Evolutionary conservation across 1,140 invertebrate species (phyloP), one percentile per base, ranked within the genome.

Genomic region (Intoshia linei): DNA sequence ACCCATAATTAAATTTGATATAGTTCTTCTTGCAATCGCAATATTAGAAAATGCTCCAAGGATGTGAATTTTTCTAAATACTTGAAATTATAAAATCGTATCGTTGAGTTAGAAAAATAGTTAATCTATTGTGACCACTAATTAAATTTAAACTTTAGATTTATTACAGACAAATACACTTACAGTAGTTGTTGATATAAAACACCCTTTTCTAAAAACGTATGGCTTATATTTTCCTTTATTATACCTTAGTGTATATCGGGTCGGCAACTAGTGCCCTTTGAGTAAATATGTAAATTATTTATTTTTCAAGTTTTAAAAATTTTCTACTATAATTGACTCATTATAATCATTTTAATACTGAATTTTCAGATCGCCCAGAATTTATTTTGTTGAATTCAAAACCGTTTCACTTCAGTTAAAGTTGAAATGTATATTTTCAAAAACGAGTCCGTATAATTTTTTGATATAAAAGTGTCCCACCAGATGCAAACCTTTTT

Each of bases 11-110:
- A 99, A 63, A 59, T 83, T 87, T 62, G 79, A 93, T 45, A 99
- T 70, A n/a, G 83, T 75, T 51, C 78, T 67, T 50, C 81, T 68
- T 0, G 87, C 90, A 37, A 87, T 52, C 46, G 79, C 72, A 42
- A 95, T 90, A 55, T 93, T 95, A 59, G 93, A 76, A 58, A 72
- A 95, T 42, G 83, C 84, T 25, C 90, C 90, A 30, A 99, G 62
- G 39, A 95, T 77, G 54, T 99, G 84, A 43, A 98, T 74, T 66
- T 87, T 90, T 22, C 57, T 62, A 47, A 40, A 47, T 46, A 42
- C 27, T 34, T 32, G 37, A 42, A 32, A 34, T 38, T 6, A 36
- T 30, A 14, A 37, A 14, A n/a, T 11, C 1, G n/a, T 36, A n/a
- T 33, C 35, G 11, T 15, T 37, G n/a, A 15, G 15, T 11, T 14